Base-by-base conservation (phyloP, 2,888 invertebrate genomes). In the Hirtodrosophila duncani region DNA sequence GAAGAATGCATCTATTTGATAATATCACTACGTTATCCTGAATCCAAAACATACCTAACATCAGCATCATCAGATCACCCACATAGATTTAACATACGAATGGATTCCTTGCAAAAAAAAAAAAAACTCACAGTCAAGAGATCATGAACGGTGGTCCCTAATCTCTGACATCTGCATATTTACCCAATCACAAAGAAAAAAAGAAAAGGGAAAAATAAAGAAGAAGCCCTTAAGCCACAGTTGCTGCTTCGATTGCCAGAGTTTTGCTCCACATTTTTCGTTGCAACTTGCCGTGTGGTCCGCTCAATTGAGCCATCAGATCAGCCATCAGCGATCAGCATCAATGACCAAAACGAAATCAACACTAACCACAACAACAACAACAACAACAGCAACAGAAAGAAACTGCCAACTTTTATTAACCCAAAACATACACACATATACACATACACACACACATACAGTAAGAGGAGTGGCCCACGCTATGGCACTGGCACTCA, bases 401-500 rank as follows among this genome's bases (percentile, higher is more conserved):
- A 59, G 30, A 20, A 65, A 63, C 62, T 67, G 80, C 63, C 78
- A 77, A 53, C 71, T 67, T 75, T 74, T 79, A 74, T 74, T 79
- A 72, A 72, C 75, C 75, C 50, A 63, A 56, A 43, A 24, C 33
- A 46, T 30, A 39, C 30, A 31, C 49, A 55, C 55, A 52, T 37
- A 20, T 11, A 36, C n/a, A 24, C 33, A 46, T 30, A 39, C 30
- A 31, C 49, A 55, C 55, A 52, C 31, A 36, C 17, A 21, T n/a
- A 23, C 33, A 23, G 24, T 42, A 21, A 42, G 45, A 18, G 69
- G 78, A 69, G 75, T 74, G 71, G 70, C 56, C 46, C 46, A 57
- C 52, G 62, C 55, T 27, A 48, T 24, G 10, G n/a, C n/a, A n/a
- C n/a, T 39, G 49, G 65, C 69, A 74, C 67, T 77, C 78, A 74